Base-by-base conservation (phyloP, 2,888 invertebrate species). In the Drosophila putrida region DNA sequence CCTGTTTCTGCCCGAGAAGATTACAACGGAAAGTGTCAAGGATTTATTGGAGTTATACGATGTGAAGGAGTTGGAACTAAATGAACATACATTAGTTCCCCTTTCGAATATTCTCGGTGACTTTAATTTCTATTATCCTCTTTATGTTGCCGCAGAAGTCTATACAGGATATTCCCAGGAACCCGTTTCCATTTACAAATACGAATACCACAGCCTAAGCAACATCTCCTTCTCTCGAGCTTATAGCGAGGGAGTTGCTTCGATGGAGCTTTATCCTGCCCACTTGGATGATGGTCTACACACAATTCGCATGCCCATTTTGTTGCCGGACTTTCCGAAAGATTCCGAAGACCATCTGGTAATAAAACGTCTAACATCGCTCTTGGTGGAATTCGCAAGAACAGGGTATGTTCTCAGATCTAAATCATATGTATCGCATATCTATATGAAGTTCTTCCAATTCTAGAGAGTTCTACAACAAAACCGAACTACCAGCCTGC, bases 261-360 rank as follows among this genome's bases (percentile, higher is more conserved):
- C 60, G 0, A 80, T 70, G 3, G 66, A 88, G 9, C 78, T 87
- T 47, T 89, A 90, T 8, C 91, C 92, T 1, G 90, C 91, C 2
- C 94, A 94, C 76, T 92, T 93, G 73, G 94, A 94, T 78, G 94
- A 94, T 76, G 83, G 93, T 8, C 71, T 93, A n/a, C 93, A 94
- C 68, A 85, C 93, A 6, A 93, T 94, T 66, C 89, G 90, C 41
- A 89, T 92, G 25, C 91, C 93, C 0, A 8, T 92, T 1, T 90
- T 93, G 54, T 78, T 88, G 88, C 66, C 82, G 2, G 86, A 90
- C 20, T 90, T 92, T 47, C 71, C 79, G 4, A 72, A 74, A 25
- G 76, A 80, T 8, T 89, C 91, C 0, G 76, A 69, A 1, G 93
- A 93, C 62, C 82, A 90, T 1, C 55, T 78, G 47, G 84, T 93